A percentile compares a stretch with the other conserved stretches of the same genome.
phyloP scores from a whole-genome alignment of 64 coral and sea anemone genomes.

The Platygyra sinensis region DNA sequence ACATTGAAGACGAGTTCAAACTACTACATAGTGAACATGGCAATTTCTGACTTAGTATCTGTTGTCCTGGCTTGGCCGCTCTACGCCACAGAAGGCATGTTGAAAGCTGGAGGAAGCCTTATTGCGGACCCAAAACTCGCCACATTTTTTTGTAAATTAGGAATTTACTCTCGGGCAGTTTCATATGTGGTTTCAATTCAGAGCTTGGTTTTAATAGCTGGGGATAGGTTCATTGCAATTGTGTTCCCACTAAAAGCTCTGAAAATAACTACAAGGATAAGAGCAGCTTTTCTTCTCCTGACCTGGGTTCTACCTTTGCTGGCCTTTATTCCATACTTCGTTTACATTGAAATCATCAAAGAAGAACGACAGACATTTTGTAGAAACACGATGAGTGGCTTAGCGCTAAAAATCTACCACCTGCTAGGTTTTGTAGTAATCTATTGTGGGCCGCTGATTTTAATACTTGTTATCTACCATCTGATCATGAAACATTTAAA shows the following conservation, averaged over 20 bases:
- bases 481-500: neutral
- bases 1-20: conserved; percentile 10
- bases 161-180: neutral
- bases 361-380: conserved; percentile 2
- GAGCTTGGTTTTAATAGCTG: conserved; percentile 5
- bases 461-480: neutral
- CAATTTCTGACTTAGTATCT: neutral
- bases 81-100: conserved; percentile 20
- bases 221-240: neutral
- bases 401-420: neutral
- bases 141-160: conserved; percentile 4
- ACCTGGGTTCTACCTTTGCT: neutral
- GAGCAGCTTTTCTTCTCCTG: neutral
- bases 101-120: conserved; percentile 11
- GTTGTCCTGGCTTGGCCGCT: conserved; percentile 8
- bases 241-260: neutral
- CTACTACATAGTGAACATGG: conserved; percentile 13
- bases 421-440: neutral
- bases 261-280: neutral
- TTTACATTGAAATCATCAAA: neutral
- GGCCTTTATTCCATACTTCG: neutral
- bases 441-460: neutral
- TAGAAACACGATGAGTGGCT: conserved; percentile 4
- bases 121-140: neutral
- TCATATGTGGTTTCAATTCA: conserved; percentile 1